Evolutionary conservation across 1,140 invertebrate species (phyloP).

Genomic region (Choristoneura fumiferana): DNA sequence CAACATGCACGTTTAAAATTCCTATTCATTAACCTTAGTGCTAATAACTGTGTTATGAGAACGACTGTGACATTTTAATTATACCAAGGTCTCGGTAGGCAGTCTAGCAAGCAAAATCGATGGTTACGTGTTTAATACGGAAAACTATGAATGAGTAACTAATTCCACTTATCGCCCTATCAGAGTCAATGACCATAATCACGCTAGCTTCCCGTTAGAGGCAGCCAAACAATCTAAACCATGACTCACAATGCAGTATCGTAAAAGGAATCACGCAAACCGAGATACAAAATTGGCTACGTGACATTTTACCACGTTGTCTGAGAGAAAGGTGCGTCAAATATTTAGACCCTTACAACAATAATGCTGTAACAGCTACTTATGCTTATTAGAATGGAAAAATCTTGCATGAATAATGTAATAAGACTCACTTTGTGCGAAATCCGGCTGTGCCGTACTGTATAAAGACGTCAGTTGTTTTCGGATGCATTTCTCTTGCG

Average conservation of each 20-base stretch:
- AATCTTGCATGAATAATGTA: slow-evolving; percentile 24
- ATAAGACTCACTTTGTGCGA: slow-evolving; percentile 81
- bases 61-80: slow-evolving; percentile 27
- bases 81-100: slow-evolving; percentile 40
- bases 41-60: too few species aligned
- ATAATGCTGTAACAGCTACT: slow-evolving; percentile 1
- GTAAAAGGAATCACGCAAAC: slow-evolving; percentile 9
- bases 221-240: slow-evolving; percentile 46
- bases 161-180: slow-evolving; percentile 29
- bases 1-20: too few species aligned
- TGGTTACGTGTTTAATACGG: slow-evolving; percentile 9
- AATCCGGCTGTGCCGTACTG: slow-evolving; percentile 86
- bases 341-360: slow-evolving; percentile 19
- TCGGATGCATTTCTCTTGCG: slow-evolving; percentile 86
- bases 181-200: slow-evolving; percentile 63
- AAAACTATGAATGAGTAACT: slow-evolving; percentile 5
- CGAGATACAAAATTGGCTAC: slow-evolving; percentile 41
- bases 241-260: slow-evolving; percentile 57
- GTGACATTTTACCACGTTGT: slow-evolving; percentile 45
- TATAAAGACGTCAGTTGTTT: slow-evolving; percentile 80
- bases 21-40: too few species aligned
- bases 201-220: slow-evolving; percentile 63
- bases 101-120: slow-evolving; percentile 6
- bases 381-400: slow-evolving; percentile 23
- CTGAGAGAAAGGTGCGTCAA: slow-evolving; percentile 32